Evolutionary conservation across 2,113 vertebrate species (phyloP), one percentile per base, ranked within the genome.

Genomic region (Tetrao urogallus): DNA sequence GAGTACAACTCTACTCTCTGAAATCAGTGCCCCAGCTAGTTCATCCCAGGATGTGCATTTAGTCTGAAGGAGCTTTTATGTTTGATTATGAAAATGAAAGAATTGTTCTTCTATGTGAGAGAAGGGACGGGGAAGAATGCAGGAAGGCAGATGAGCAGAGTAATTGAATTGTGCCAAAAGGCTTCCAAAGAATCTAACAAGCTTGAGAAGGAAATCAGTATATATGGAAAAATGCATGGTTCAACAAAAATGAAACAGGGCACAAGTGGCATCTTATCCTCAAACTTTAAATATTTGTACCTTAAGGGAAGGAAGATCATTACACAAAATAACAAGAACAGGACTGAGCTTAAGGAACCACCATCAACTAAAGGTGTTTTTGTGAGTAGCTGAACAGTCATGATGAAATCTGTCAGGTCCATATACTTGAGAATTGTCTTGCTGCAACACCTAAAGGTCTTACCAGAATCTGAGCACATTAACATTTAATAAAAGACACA

Each of bases 201-300:
- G 28, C 34, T 72, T 82, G 58, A 73, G 48, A 92, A 79, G 50
- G 16, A 84, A 81, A 42, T 32, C 28, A 34, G 9, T 42, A 48
- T 0, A 0, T 38, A 58, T 0, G 3, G 42, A 70, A 89, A 28
- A 80, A 81, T 71, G 22, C 11, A 73, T 2, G 1, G 40, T 42
- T n/a, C 25, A 22, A 56, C 56, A 57, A 72, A 82, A 38, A 42
- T 5, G 14, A 42, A 54, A 48, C 4, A 58, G 20, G 2, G 32
- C 40, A 13, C 34, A 79, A 66, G 8, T 54, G 42, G 74, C 56
- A 71, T 17, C 16, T 48, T n/a, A 28, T 20, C 64, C 20, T 34
- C 54, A 61, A 61, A 54, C 74, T n/a, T 27, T 17, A 47, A 66
- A 36, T 40, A 48, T 9, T 78, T 48, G 52, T 27, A 14, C 21